These are phyloP conservation scores for Dryas iulia DNA, from an alignment of 1,140 invertebrate genomes.

Conservation along the genomic window DNA sequence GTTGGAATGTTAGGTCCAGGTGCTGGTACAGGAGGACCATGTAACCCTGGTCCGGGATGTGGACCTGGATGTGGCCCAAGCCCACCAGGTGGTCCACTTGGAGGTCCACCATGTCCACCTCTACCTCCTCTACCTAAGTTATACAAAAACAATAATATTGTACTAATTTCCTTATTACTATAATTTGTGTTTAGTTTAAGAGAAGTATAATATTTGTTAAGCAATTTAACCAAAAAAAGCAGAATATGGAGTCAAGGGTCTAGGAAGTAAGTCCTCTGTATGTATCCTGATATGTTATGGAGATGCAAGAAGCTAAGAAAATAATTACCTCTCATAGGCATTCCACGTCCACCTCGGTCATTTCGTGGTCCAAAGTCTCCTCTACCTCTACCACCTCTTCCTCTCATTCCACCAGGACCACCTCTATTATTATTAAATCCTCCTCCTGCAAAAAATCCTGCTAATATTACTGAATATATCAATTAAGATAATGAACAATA, in stretches of 20 bases:
- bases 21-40: slow-evolving; percentile 29
- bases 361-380: slow-evolving; percentile 64
- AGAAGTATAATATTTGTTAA: too few relatives aligned
- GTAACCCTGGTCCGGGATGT: slow-evolving; percentile 7
- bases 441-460: slow-evolving; percentile 51
- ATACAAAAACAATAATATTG: too few relatives aligned
- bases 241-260: too few relatives aligned
- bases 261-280: too few relatives aligned
- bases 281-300: too few relatives aligned
- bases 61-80: slow-evolving; percentile 33
- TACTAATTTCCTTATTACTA: too few relatives aligned
- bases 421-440: slow-evolving; percentile 62
- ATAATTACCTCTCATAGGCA: slow-evolving; percentile 61
- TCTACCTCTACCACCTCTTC: slow-evolving; percentile 60
- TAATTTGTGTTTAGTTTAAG: too few relatives aligned
- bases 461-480: too few relatives aligned
- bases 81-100: slow-evolving; percentile 28
- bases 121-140: slow-evolving; percentile 50
- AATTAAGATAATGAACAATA: too few relatives aligned
- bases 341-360: slow-evolving; percentile 60
- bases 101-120: slow-evolving; percentile 48
- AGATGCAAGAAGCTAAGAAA: too few relatives aligned
- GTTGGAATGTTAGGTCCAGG: slow-evolving; percentile 36
- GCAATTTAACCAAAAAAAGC: too few relatives aligned
- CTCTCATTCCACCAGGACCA: slow-evolving; percentile 66